phyloP scores from a whole-genome alignment of 2,888 invertebrate genomes.

The Ormyrus pomaceus region DNA sequence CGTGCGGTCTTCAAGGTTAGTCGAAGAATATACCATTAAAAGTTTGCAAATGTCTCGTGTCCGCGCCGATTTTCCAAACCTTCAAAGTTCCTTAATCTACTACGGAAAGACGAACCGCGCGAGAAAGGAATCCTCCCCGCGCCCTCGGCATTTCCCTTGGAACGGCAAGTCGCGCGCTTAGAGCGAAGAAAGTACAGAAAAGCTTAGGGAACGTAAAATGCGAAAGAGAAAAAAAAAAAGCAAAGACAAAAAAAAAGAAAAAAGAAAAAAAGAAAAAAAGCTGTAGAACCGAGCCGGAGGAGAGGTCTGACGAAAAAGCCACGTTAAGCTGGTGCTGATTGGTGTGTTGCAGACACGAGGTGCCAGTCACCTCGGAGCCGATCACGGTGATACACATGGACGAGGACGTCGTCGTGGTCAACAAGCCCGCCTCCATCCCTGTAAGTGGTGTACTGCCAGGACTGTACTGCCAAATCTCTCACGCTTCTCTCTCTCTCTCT shows the following conservation, averaged over 20 bases:
- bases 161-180: too few relatives aligned
- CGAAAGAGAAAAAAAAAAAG: neutral
- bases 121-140: too few relatives aligned
- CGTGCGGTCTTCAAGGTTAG: too few relatives aligned
- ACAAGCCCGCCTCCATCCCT: conserved; percentile 99
- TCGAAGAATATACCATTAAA: too few relatives aligned
- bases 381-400: conserved; percentile 98
- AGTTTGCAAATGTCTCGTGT: too few relatives aligned
- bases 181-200: neutral
- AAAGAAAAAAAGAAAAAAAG: conserved; percentile 50
- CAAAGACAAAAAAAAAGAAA: neutral
- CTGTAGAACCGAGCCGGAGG: neutral
- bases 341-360: conserved; percentile 94
- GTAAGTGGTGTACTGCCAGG: conserved; percentile 91
- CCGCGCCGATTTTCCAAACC: too few relatives aligned
- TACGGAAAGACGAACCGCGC: too few relatives aligned
- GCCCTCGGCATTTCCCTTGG: too few relatives aligned
- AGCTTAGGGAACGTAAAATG: neutral
- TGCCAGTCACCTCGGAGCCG: conserved; percentile 97
- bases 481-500: conserved; percentile 19
- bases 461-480: conserved; percentile 73
- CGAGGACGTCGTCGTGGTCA: conserved; percentile 99
- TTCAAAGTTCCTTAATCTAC: too few relatives aligned
- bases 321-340: conserved; percentile 76
- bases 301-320: conserved; percentile 66